phyloP scores from a whole-genome alignment of 2,113 vertebrate genomes.

The Cottus gobio region DNA sequence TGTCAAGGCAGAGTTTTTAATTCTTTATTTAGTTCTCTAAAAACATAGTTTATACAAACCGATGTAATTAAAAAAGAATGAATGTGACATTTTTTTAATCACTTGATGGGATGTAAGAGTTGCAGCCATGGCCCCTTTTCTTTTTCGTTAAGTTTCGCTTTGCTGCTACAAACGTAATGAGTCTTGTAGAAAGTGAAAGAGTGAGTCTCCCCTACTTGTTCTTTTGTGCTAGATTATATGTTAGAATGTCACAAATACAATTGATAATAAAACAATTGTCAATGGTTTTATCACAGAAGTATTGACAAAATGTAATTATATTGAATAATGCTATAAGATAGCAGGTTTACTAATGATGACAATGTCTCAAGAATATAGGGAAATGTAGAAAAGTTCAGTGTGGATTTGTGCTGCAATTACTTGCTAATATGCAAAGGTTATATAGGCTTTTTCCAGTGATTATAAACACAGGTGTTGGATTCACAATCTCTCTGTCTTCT shows the following conservation, averaged over 20 bases:
- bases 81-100: conserved; percentile 6
- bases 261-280: not conserved
- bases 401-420: too few species aligned
- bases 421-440: too few species aligned
- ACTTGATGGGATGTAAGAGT: not conserved
- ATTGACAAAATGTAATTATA: not conserved
- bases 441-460: too few species aligned
- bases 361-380: too few species aligned
- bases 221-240: not conserved
- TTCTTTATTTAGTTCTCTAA: conserved; percentile 20
- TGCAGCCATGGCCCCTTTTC: not conserved
- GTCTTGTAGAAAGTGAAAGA: not conserved
- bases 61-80: not conserved
- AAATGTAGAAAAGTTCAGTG: too few species aligned
- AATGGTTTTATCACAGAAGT: not conserved
- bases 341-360: too few species aligned
- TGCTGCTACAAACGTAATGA: not conserved
- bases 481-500: too few species aligned
- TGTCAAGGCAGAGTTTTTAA: conserved; percentile 24
- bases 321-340: not conserved
- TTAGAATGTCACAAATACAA: not conserved
- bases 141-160: not conserved
- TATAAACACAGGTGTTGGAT: too few species aligned
- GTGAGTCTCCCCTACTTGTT: not conserved
- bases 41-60: conserved; percentile 19